Percentiles rank a stretch among this genome's conserved stretches.
These are phyloP conservation scores for Emys orbicularis DNA, from an alignment of 2,797 vertebrate species.

Conservation along the genomic window DNA sequence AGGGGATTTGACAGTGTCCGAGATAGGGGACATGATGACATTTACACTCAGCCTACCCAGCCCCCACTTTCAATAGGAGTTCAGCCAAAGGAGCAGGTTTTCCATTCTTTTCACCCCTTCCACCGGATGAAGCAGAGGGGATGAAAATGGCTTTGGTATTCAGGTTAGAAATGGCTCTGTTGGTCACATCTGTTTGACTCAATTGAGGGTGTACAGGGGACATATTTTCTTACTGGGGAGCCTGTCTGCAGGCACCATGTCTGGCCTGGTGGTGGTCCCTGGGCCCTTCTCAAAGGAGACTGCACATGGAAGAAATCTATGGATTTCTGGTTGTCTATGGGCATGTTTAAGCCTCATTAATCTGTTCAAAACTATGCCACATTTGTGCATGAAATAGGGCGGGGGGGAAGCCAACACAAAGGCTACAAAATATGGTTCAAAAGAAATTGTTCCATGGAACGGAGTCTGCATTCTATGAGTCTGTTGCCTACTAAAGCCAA, in stretches of 20 bases:
- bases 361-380: not conserved
- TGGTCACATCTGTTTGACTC: not conserved
- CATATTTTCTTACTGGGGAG: not conserved
- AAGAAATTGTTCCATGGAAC: not conserved
- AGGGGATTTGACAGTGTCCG: not conserved
- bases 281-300: not conserved
- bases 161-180: not conserved
- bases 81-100: not conserved
- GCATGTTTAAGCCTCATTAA: not conserved
- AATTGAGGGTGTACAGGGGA: too few relatives aligned
- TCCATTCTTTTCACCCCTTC: rapidly evolving
- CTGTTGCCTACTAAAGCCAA: rapidly evolving
- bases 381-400: not conserved
- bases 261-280: not conserved
- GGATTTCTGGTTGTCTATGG: not conserved
- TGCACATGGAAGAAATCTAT: not conserved
- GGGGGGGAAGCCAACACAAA: not conserved
- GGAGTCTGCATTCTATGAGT: rapidly evolving
- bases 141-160: not conserved
- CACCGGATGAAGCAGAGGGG: not conserved
- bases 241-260: rapidly evolving
- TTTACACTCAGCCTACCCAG: rapidly evolving
- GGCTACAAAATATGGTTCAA: not conserved
- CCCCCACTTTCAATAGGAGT: not conserved
- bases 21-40: not conserved